These are phyloP conservation scores for Lates japonicus DNA, from an alignment of 2,797 vertebrate genomes.

Conservation along the genomic window DNA sequence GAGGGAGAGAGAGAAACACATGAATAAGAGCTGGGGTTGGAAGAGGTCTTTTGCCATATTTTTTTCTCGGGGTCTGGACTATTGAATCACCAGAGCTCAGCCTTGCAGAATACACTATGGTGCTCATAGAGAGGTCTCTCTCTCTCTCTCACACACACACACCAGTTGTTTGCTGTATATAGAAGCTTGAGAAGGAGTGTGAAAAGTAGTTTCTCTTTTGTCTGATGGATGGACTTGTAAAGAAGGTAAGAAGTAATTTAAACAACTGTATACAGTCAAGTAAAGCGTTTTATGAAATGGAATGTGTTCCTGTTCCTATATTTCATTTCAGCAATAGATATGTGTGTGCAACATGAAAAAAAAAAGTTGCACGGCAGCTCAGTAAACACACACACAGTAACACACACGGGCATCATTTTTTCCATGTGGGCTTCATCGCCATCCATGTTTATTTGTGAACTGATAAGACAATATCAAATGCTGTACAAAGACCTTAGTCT, in stretches of 20 bases:
- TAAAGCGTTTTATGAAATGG: not conserved
- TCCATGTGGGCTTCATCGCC: conserved; percentile 65
- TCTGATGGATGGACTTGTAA: not conserved
- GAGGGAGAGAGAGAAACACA: no score
- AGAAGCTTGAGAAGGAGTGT: no score
- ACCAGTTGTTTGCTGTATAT: no score
- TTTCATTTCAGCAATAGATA: not conserved
- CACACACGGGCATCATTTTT: conserved; percentile 19
- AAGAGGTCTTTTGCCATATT: no score
- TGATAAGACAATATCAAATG: conserved; percentile 81
- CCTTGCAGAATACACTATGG: no score
- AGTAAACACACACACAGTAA: conserved; percentile 8
- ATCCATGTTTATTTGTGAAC: conserved; percentile 81
- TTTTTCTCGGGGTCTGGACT: no score
- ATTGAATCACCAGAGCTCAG: no score
- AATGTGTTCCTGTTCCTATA: no score
- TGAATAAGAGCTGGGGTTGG: no score
- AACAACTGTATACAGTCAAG: not conserved
- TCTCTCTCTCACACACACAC: no score
- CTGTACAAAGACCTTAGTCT: conserved; percentile 77
- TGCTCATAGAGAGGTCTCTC: no score
- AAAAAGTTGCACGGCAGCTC: conserved; percentile 11
- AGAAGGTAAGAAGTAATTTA: not conserved
- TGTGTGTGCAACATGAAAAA: conserved; percentile 15
- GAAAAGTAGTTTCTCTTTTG: no score